These are phyloP conservation scores for Zeus faber DNA, from an alignment of 2,113 vertebrate species.

Conservation along the genomic window DNA sequence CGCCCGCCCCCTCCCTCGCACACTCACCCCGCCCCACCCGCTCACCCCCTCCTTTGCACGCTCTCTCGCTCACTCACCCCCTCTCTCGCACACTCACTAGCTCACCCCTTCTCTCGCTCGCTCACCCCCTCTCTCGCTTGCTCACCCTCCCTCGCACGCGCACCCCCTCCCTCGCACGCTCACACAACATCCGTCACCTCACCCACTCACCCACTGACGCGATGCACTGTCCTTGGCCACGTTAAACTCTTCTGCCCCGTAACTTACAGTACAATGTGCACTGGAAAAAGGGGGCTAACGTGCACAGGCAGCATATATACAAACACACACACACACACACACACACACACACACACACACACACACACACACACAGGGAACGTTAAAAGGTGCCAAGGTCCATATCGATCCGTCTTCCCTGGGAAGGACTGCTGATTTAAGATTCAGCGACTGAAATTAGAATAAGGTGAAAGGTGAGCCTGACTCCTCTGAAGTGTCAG, in stretches of 20 bases:
- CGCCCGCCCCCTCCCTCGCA: neutral
- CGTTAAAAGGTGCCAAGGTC: neutral
- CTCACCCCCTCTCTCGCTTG: neutral
- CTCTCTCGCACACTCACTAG: too few species aligned
- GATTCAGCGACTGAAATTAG: neutral
- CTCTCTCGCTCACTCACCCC: neutral
- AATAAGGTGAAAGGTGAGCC: slow-evolving; percentile 4
- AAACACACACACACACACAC: slow-evolving; percentile 1
- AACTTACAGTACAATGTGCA: too few species aligned
- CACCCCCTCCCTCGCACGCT: neutral
- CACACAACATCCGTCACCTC: neutral
- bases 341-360: slow-evolving; percentile 2
- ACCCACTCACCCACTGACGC: too few species aligned
- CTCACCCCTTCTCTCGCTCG: too few species aligned
- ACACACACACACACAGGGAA: neutral
- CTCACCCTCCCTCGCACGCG: neutral
- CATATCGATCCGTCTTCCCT: neutral
- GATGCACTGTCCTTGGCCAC: too few species aligned
- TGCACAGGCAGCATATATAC: neutral
- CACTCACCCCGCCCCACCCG: too few species aligned
- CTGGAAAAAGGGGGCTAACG: too few species aligned
- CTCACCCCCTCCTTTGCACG: neutral
- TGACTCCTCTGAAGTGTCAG: neutral
- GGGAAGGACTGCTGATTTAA: neutral
- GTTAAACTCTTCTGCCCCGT: too few species aligned